Evolutionary conservation across 1,140 invertebrate genomes (phyloP).

Genomic region (Lordiphosa clarofinis): DNA sequence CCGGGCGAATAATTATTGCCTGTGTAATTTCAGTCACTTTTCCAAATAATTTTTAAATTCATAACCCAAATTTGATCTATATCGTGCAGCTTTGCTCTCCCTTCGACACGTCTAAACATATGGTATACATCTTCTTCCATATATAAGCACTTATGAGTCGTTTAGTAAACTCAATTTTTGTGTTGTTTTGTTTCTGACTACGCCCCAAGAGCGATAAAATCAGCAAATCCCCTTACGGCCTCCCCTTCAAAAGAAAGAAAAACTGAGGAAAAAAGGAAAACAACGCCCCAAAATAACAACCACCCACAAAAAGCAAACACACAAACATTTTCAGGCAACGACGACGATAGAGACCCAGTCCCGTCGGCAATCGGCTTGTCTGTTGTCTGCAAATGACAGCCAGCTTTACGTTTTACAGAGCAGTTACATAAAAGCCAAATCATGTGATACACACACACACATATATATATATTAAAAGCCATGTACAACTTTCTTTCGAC

Average conservation of each 20-base stretch:
- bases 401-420: constrained; percentile 45
- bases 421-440: constrained; percentile 71
- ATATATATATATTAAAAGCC: constrained; percentile 21
- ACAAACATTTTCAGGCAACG: constrained; percentile 34
- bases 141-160: constrained; percentile 38
- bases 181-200: constrained; percentile 22
- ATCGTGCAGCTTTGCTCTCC: neutral
- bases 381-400: constrained; percentile 70
- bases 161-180: constrained; percentile 55
- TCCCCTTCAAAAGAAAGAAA: neutral
- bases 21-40: neutral
- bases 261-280: constrained; percentile 34
- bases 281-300: constrained; percentile 67
- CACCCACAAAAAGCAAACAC: constrained; percentile 26
- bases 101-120: neutral
- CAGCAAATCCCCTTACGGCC: constrained; percentile 16
- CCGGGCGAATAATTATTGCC: no score
- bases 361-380: constrained; percentile 50
- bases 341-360: neutral
- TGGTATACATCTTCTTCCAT: neutral
- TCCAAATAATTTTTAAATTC: neutral
- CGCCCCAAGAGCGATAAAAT: constrained; percentile 39
- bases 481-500: constrained; percentile 55
- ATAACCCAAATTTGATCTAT: neutral
- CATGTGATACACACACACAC: constrained; percentile 53